phyloP scores from a whole-genome alignment of 1,140 invertebrate genomes.

The Euschistus heros region DNA sequence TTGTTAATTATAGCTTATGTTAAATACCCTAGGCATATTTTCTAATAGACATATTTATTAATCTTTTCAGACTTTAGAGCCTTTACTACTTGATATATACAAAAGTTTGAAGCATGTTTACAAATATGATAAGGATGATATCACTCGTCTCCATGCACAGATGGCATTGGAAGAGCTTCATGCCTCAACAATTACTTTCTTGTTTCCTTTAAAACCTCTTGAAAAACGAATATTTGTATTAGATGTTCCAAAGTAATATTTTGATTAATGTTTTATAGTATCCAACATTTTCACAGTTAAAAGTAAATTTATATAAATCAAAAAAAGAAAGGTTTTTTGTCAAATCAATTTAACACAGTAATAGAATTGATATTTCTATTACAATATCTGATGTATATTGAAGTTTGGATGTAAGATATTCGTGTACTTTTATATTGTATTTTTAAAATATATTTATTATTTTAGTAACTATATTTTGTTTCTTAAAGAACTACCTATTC shows the following conservation, averaged over 20 bases:
- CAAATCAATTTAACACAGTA: neutral
- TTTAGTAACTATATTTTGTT: too few relatives aligned
- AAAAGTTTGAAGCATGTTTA: slow-evolving; percentile 53
- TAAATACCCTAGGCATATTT: too few relatives aligned
- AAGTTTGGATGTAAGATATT: neutral
- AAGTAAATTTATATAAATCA: neutral
- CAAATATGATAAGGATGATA: slow-evolving; percentile 51
- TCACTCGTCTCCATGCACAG: slow-evolving; percentile 58
- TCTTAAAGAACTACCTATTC: too few relatives aligned
- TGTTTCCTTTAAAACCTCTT: slow-evolving; percentile 46
- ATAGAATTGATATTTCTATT: neutral
- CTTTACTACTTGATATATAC: slow-evolving; percentile 56
- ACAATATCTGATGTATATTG: neutral
- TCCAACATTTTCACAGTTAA: neutral
- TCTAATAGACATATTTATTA: too few relatives aligned
- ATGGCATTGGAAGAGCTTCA: slow-evolving; percentile 66
- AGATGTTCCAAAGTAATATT: slow-evolving; percentile 26
- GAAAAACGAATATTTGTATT: slow-evolving; percentile 50
- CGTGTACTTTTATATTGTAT: too few relatives aligned
- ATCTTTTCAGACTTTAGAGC: slow-evolving; percentile 44
- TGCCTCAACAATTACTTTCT: slow-evolving; percentile 49
- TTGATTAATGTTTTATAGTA: neutral
- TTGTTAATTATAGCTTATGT: too few relatives aligned
- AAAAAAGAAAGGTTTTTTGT: neutral
- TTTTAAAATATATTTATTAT: too few relatives aligned